Evolutionary conservation across 2,888 invertebrate species (phyloP).

Genomic region (Agriopis leucophaearia): DNA sequence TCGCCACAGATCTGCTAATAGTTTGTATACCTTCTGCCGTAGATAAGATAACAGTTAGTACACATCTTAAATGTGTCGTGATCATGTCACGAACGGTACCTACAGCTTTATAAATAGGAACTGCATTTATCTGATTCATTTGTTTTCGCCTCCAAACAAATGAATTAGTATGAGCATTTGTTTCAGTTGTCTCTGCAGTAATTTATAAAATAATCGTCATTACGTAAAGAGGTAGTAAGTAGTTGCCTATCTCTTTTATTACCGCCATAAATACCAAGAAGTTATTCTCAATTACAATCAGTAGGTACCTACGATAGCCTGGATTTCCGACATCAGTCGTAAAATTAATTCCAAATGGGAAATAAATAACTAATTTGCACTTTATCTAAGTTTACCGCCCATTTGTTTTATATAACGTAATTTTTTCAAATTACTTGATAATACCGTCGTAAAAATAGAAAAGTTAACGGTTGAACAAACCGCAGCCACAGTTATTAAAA

Average conservation of each 20-base stretch:
- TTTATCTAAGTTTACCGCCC: conserved; percentile 12
- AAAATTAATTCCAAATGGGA: conserved; percentile 11
- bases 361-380: conserved; percentile 15
- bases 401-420: conserved; percentile 20
- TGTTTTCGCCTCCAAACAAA: neutral
- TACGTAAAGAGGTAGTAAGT: too few species aligned
- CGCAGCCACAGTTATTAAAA: conserved; percentile 19
- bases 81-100: conserved; percentile 26
- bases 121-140: conserved; percentile 7
- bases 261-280: neutral
- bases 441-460: conserved; percentile 28
- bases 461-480: conserved; percentile 19
- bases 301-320: conserved; percentile 3
- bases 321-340: conserved; percentile 8
- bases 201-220: too few species aligned
- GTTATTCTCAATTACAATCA: neutral
- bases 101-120: conserved; percentile 32
- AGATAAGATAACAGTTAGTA: conserved; percentile 27
- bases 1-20: conserved; percentile 33
- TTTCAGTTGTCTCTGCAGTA: too few species aligned
- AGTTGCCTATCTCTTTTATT: too few species aligned
- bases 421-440: conserved; percentile 28
- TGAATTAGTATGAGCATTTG: too few species aligned
- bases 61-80: conserved; percentile 23
- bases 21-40: conserved; percentile 11